These are phyloP conservation scores for Kuschelorhynchus macadamiae DNA, from an alignment of 2,888 invertebrate species.

Conservation along the genomic window DNA sequence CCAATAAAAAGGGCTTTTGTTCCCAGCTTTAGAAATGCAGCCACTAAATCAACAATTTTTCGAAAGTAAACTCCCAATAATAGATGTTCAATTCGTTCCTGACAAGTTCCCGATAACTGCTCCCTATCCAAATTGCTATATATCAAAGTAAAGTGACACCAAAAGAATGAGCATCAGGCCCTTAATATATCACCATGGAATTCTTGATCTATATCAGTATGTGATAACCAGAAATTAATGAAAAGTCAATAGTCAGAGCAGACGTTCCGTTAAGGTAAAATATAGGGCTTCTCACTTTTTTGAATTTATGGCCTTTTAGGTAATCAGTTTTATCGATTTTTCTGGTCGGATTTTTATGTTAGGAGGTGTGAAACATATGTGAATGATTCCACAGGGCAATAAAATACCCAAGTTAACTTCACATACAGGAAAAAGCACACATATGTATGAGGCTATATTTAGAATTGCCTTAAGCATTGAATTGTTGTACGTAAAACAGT, in stretches of 20 bases:
- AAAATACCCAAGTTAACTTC: conserved; percentile 18
- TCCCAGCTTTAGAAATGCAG: conserved; percentile 3
- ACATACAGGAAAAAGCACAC: conserved; percentile 25
- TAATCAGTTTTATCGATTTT: conserved; percentile 51
- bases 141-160: conserved; percentile 34
- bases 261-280: conserved; percentile 33
- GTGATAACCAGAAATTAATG: conserved; percentile 48
- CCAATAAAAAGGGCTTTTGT: neutral
- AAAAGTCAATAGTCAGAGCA: conserved; percentile 34
- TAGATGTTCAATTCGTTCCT: conserved; percentile 31
- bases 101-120: conserved; percentile 38
- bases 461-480: conserved; percentile 14
- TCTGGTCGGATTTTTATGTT: conserved; percentile 38
- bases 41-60: conserved; percentile 35
- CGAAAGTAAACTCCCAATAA: conserved; percentile 28
- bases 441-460: conserved; percentile 22
- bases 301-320: conserved; percentile 46
- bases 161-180: conserved; percentile 37
- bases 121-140: conserved; percentile 26
- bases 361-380: conserved; percentile 48
- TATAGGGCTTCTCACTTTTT: conserved; percentile 32
- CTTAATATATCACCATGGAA: conserved; percentile 38
- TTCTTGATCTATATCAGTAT: conserved; percentile 39
- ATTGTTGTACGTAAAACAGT: neutral
- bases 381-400: conserved; percentile 30